A percentile compares a stretch with the other conserved stretches of the same genome.
Evolutionary conservation across 30 jellyfish, hydroid and myxozoan genomes (phyloP).

Genomic region (Chrysaora quinquecirrha): DNA sequence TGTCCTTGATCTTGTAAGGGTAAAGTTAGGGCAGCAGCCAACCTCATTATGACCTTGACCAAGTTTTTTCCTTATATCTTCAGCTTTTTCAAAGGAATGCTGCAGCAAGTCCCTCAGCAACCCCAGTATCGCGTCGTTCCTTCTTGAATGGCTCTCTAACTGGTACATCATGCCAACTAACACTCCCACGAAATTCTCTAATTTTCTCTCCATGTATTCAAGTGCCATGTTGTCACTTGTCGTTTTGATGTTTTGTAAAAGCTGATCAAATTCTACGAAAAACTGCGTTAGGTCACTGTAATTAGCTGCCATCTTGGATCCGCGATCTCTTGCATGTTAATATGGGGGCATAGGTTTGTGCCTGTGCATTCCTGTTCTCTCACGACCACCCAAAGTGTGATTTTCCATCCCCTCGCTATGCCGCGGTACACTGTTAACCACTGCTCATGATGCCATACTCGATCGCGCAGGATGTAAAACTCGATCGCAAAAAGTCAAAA

Average conservation of each 20-base stretch:
- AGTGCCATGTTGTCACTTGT: conserved; percentile 18
- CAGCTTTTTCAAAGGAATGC: conserved; percentile 21
- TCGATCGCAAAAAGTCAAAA: neutral
- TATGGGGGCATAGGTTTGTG: conserved; percentile 6
- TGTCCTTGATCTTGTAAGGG: conserved; percentile 4
- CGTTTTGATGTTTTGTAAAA: conserved; percentile 17
- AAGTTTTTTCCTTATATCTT: neutral
- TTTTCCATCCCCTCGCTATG: neutral
- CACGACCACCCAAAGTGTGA: neutral
- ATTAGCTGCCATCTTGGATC: conserved; percentile 2
- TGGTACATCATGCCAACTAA: conserved; percentile 22
- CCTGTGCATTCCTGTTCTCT: conserved; percentile 6
- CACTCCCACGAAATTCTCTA: conserved; percentile 17
- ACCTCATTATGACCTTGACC: conserved; percentile 4
- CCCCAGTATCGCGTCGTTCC: conserved; percentile 2
- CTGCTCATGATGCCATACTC: neutral
- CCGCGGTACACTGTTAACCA: neutral
- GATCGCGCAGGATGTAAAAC: conserved; percentile 8
- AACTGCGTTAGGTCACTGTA: conserved; percentile 8
- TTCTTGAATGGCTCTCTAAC: conserved; percentile 22
- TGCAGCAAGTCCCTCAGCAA: conserved; percentile 23
- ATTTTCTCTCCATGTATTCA: conserved; percentile 15
- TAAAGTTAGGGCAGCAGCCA: neutral
- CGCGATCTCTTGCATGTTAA: neutral
- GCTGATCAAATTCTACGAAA: conserved; percentile 14